phyloP scores from a whole-genome alignment of 92 coral and sea anemone species.

The Pocillopora meandrina region DNA sequence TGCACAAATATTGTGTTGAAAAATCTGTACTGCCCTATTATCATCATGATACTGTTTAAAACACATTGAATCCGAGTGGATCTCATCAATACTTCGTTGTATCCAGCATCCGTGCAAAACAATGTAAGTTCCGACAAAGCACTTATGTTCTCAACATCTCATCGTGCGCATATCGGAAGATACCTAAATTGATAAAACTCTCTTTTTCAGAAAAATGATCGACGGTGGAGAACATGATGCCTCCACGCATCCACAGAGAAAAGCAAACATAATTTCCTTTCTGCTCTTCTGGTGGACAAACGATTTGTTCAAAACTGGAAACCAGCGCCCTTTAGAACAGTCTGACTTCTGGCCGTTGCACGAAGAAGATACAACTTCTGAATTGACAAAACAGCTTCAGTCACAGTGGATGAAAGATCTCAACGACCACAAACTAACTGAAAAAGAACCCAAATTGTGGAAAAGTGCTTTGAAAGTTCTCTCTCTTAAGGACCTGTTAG shows the following conservation, averaged over 20 bases:
- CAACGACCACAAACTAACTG: not conserved
- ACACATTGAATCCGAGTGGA: not conserved
- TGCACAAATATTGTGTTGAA: not conserved
- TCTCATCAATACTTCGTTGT: not conserved
- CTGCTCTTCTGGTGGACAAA: slow-evolving; percentile 54
- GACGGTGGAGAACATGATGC: not conserved
- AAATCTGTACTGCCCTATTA: not conserved
- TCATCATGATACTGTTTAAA: not conserved
- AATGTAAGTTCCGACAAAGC: not conserved
- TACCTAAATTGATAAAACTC: too few species aligned
- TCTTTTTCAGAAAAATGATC: slow-evolving; percentile 10
- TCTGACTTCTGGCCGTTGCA: slow-evolving; percentile 48
- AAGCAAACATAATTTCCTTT: slow-evolving; percentile 32
- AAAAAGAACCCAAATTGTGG: slow-evolving; percentile 31
- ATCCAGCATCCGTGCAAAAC: not conserved
- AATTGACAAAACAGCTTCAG: slow-evolving; percentile 12
- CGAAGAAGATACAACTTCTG: slow-evolving; percentile 35
- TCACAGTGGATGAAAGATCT: slow-evolving; percentile 33
- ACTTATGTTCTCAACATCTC: not conserved
- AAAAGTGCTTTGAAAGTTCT: slow-evolving; percentile 28
- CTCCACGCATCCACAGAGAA: slow-evolving; percentile 35
- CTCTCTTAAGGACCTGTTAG: slow-evolving; percentile 34
- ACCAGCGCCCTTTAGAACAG: slow-evolving; percentile 41
- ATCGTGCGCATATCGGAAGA: not conserved
- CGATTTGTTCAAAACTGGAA: slow-evolving; percentile 42